A percentile compares a stretch with the other conserved stretches of the same genome.
Evolutionary conservation across 2,113 vertebrate species (phyloP).

Genomic region (Atlantisia rogersi): DNA sequence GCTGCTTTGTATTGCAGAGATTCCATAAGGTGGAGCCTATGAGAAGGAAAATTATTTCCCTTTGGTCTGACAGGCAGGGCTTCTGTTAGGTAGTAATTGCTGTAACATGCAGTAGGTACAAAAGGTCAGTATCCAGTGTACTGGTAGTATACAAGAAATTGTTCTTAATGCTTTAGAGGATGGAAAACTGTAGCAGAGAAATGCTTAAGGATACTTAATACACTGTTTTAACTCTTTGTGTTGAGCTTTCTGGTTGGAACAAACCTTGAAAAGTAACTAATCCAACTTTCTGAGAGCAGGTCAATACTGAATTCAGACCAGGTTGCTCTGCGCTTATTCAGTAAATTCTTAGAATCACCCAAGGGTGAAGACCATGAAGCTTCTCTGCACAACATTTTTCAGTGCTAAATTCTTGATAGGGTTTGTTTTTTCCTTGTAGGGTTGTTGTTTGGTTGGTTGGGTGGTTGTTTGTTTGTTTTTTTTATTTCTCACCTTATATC

Average conservation of each 20-base stretch:
- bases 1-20: background rate
- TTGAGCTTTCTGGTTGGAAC: background rate
- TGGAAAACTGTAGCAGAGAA: background rate
- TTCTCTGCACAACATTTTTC: background rate
- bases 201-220: background rate
- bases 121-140: background rate
- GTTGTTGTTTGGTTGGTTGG: too few species aligned
- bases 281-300: background rate
- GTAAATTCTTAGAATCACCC: background rate
- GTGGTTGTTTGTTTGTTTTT: too few species aligned
- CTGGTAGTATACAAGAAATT: background rate
- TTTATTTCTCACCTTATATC: background rate
- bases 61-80: background rate
- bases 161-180: background rate
- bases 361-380: background rate
- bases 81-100: background rate
- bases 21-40: background rate
- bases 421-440: background rate
- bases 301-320: background rate
- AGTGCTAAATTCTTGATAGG: background rate
- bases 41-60: background rate
- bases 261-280: background rate
- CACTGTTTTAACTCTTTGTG: background rate
- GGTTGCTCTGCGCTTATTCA: background rate
- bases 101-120: background rate